phyloP scores from a whole-genome alignment of 2,113 vertebrate species.

The Hyaena hyaena region DNA sequence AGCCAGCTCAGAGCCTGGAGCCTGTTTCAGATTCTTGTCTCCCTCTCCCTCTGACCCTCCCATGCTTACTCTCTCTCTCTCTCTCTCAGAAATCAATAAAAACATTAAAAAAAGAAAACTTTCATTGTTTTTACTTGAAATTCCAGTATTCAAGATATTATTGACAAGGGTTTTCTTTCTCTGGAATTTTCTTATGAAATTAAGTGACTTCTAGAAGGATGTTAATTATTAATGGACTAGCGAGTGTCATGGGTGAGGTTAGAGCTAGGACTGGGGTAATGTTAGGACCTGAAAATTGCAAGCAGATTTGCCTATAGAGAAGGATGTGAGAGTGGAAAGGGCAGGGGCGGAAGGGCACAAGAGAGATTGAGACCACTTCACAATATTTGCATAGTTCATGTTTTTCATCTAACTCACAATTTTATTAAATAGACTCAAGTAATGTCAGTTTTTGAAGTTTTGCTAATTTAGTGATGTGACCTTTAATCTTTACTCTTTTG shows the following conservation, averaged over 20 bases:
- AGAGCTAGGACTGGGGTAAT: background rate
- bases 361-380: background rate
- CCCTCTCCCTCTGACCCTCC: too few relatives aligned
- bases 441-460: background rate
- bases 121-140: background rate
- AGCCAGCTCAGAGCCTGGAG: too few relatives aligned
- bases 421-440: background rate
- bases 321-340: background rate
- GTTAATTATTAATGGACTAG: background rate
- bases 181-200: background rate
- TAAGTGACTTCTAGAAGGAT: background rate
- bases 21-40: too few relatives aligned
- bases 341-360: background rate
- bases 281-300: background rate
- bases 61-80: too few relatives aligned
- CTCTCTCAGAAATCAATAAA: too few relatives aligned
- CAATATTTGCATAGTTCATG: background rate
- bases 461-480: background rate
- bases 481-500: background rate
- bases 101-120: too few relatives aligned
- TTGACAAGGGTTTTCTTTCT: background rate
- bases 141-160: background rate
- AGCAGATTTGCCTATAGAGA: background rate
- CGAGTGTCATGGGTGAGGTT: background rate
- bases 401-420: background rate